Base-by-base conservation (phyloP, 2,797 vertebrate species). In the Paratrypauchen microcephalus region DNA sequence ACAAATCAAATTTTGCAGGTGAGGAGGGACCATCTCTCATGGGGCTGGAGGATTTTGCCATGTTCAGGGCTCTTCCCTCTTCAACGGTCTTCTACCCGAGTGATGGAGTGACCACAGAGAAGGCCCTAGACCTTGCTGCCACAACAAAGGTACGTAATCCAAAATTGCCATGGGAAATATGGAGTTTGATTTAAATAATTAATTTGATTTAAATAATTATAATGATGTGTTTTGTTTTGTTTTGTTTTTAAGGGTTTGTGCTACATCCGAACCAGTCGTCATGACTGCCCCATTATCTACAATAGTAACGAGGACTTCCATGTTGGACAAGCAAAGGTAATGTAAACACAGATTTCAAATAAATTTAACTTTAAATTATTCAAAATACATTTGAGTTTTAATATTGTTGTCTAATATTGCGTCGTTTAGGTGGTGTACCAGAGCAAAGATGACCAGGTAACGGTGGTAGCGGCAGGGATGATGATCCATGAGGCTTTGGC, bases 1-100 rank as follows among this genome's bases (percentile, higher is more conserved):
- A 72, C 2, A 70, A 68, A 77, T 62, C 69, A 45, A 60, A 21
- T 66, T 62, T 79, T 87, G 7, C 82, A 99, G 97, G 96, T 79
- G 97, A 99, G 88, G 95, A 98, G 41, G 97, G 97, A 7, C 96
- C 97, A 3, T 96, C 96, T 74, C 93, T 97, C 90, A 99, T 99
- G 97, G 95, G 93, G 50, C 92, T 99, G 59, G 97, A 98, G 86
- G 97, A 99, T 59, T 73, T 99, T 71, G 91, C 91, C 80, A 95
- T 99, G 95, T 97, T 98, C 81, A 94, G 96, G 58, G 88, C 94
- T 52, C 72, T 98, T 74, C 97, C 96, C 70, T 94, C 81, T 15
- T 84, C 95, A 1, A 99, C 97, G 4, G 89, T 98, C 70, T 99
- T 99, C 83, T 98, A 96, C 75, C 97, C 97, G 26, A 95, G 97